Evolutionary conservation across 2,113 vertebrate genomes (phyloP), one percentile per base, ranked within the genome.

Genomic region (Nerophis ophidion): DNA sequence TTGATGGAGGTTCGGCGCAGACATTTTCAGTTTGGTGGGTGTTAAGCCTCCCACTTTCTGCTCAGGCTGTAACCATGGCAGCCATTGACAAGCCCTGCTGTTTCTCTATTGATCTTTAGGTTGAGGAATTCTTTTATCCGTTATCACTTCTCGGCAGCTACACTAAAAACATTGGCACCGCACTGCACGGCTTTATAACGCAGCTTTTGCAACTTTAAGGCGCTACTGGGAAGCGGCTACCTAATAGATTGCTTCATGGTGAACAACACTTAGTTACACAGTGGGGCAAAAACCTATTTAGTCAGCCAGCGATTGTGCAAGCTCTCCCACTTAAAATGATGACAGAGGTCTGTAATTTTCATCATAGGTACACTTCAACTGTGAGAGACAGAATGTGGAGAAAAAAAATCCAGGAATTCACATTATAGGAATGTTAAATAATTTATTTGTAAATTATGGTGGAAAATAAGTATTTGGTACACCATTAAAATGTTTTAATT

Each of bases 1-100:
- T 95, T 72, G 94, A 99, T 6, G 96, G 97, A 19, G 96, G 96
- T 63, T 93, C 92, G 57, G 82, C 91, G 64, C 96, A 98, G 90
- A 91, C 90, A 56, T 99, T 98, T 91, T 94, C 93, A 61, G 92
- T 99, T 74, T 99, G 96, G 96, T 84, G 4, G 88, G 91, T 0
- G 77, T 66, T 65, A 72, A 81, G 72, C 70, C 75, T 74, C 75
- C 71, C 49, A 72, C 71, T 82, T 77, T 81, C 57, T 67, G 79
- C 77, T 70, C 6, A 10, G 74, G 63, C 82, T 60, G 85, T 84
- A 83, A 82, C 82, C 82, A 87, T 86, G 65, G 84, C 81, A 84
- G 70, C 83, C 79, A 81, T 83, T 60, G 68, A 78, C n/a, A 79
- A 67, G 77, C 47, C 5, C 61, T 46, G 26, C 63, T 63, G 67